A percentile compares a stretch with the other conserved stretches of the same genome.
phyloP scores from a whole-genome alignment of 1,140 invertebrate species.

The Drosophila sp. region DNA sequence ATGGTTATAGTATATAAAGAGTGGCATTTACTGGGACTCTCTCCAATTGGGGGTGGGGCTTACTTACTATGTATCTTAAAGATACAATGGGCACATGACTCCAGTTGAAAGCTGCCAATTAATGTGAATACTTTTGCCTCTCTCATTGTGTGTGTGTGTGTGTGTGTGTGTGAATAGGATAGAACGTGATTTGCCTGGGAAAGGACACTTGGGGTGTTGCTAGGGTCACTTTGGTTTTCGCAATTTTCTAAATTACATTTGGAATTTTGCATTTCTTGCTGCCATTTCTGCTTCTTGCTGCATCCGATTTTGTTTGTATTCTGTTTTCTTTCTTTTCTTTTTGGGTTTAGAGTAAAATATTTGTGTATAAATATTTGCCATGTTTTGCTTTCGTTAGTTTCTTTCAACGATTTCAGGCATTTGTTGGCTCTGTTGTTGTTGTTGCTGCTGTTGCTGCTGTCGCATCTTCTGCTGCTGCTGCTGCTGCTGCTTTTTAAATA shows the following conservation, averaged over 20 bases:
- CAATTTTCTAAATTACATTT: constrained; percentile 78
- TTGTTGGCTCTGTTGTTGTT: constrained; percentile 34
- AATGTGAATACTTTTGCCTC: constrained; percentile 47
- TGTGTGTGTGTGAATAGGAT: constrained; percentile 3
- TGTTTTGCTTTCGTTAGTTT: constrained; percentile 46
- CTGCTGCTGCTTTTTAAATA: constrained; percentile 42
- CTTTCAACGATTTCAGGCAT: constrained; percentile 50
- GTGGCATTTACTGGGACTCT: neutral
- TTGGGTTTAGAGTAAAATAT: constrained; percentile 57
- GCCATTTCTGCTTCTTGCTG: constrained; percentile 31
- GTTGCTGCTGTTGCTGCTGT: constrained; percentile 24
- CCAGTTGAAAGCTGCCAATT: constrained; percentile 55
- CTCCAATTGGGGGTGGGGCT: neutral
- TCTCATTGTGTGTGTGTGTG: neutral
- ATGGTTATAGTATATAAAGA: neutral
- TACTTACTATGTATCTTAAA: neutral
- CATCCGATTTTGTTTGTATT: constrained; percentile 9
- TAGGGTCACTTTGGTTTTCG: constrained; percentile 29
- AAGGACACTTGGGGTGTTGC: constrained; percentile 12
- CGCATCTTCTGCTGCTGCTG: constrained; percentile 22
- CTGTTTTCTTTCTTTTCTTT: constrained; percentile 11
- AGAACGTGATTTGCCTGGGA: constrained; percentile 43
- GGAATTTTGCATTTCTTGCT: constrained; percentile 57
- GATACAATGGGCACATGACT: constrained; percentile 5
- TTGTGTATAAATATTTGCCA: constrained; percentile 70